phyloP scores from a whole-genome alignment of 2,888 invertebrate species.

The Apamea anceps region DNA sequence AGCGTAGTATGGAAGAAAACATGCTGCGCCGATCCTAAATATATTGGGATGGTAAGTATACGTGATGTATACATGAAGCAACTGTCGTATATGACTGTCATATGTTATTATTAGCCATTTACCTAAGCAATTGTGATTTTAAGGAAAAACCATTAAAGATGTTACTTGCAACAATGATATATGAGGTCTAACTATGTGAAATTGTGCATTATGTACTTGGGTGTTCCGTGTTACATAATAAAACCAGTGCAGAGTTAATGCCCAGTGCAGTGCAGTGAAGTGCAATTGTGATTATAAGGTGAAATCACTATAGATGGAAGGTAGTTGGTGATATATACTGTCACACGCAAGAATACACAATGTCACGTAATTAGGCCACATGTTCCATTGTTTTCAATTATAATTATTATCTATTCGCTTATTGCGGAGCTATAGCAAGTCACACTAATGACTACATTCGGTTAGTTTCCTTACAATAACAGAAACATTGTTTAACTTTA shows the following conservation, averaged over 20 bases:
- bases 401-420: constrained; percentile 44
- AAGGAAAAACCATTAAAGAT: no score
- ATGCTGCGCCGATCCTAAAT: no score
- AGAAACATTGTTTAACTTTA: constrained; percentile 42
- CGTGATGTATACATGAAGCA: no score
- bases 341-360: background rate
- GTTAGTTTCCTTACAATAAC: constrained; percentile 36
- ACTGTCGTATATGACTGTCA: background rate
- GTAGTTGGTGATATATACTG: background rate
- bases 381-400: constrained; percentile 46
- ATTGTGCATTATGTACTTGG: no score
- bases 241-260: no score
- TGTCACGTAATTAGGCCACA: background rate
- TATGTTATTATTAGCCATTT: background rate
- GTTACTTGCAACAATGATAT: no score
- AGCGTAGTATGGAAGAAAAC: no score
- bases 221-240: no score
- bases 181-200: no score
- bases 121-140: no score
- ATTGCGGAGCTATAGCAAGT: constrained; percentile 13
- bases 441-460: constrained; percentile 31
- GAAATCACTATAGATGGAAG: background rate
- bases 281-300: background rate
- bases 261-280: no score
- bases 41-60: no score